Base-by-base conservation (phyloP, 2,113 vertebrate genomes). In the Phycodurus eques region DNA sequence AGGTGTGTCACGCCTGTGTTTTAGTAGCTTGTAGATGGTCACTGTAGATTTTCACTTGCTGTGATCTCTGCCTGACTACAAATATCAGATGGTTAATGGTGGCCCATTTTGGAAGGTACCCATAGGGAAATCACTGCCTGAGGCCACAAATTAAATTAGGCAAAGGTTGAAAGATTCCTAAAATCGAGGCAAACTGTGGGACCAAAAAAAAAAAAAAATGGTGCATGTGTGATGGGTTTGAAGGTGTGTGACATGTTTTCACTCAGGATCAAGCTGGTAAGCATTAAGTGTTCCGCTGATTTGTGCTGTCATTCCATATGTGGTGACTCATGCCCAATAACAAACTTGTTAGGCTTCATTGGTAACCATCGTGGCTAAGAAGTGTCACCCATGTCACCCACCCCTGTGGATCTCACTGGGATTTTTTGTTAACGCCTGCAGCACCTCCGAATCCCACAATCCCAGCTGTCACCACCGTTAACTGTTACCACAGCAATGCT, bases 401-500 rank as follows among this genome's bases (percentile, higher is more conserved):
- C 35, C 31, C 74, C 66, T 27, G 2, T 60, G 72, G 43, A 27
- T 81, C 70, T 68, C 43, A 9, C 66, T 71, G 75, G 73, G 67
- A 60, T 69, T 54, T 77, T 63, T 76, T 31, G n/a, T 66, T 15
- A 42, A 61, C 43, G 64, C 76, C 61, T 4, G 68, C 79, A 77
- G 63, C 86, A 75, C 80, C 77, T 74, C 76, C 57, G 67, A 85
- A 85, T 87, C 75, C 64, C 71, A 76, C 78, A 76, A 79, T 87
- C 70, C 70, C 80, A 73, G 71, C 77, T 88, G 86, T 86, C 90
- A 81, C 73, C 78, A 6, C 76, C 53, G 74, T 80, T 84, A 86
- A 89, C 80, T 71, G 87, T 90, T 89, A 84, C 87, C 87, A 87
- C 72, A 67, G 85, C 72, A 79, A 87, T 87, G 66, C 86, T 84